Evolutionary conservation across 2,888 invertebrate genomes (phyloP), one percentile per base, ranked within the genome.

Genomic region (Ormyrus thymus): DNA sequence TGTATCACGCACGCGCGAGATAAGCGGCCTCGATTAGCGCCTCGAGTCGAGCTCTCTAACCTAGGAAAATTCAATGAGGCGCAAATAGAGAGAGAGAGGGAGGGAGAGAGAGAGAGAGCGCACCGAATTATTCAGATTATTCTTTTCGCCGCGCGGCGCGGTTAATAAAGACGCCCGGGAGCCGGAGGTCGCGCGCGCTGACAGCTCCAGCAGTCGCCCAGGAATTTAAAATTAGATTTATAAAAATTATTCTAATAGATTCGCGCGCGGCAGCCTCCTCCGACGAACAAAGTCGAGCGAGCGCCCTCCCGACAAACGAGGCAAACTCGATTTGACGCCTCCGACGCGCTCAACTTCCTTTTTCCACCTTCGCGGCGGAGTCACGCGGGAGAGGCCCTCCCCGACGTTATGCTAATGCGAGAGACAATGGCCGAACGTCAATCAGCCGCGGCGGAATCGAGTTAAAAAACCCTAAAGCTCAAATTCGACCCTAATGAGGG

Each of bases 221-320:
- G 59, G 87, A 88, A 87, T 89, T 88, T 88, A 86, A 89, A 89
- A 90, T 90, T 89, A 87, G 88, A 90, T 90, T 90, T 87, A 88
- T 89, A 89, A 89, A 90, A 89, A 89, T 89, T 89, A 89, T 89
- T 89, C 89, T 89, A 90, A 89, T 90, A 87, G 88, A 89, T 89
- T 89, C 88, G 1, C 11, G n/a, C 29, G 11, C 11, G 6, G 53
- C 29, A 64, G 29, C 9, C 29, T 46, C 50, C 8, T 11, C 59
- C 29, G 15, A 59, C 1, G 29, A 59, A 59, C 59, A 59, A 59
- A 59, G 59, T 59, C 59, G 45, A 9, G 45, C 29, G 8, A 13
- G 13, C 15, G 29, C 15, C 61, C 51, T 50, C 6, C 45, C 13
- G 56, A 11, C 56, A 70, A 76, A 71, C 65, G 88, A 87, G 87